A percentile compares a stretch with the other conserved stretches of the same genome.
These are phyloP conservation scores for Hystrix cristata DNA, from an alignment of 2,113 vertebrate genomes.

Conservation along the genomic window DNA sequence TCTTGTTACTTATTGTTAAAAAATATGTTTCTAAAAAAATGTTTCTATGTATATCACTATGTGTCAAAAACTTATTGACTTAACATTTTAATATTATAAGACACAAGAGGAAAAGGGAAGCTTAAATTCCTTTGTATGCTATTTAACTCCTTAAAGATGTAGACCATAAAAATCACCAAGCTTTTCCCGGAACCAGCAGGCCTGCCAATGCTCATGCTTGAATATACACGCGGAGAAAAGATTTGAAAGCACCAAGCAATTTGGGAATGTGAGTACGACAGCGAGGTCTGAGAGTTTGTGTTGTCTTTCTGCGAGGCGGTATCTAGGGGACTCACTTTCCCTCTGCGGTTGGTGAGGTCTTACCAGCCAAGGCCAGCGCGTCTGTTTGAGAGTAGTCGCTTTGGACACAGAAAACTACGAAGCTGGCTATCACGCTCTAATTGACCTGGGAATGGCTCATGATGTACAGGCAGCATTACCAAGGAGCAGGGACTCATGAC, in stretches of 20 bases:
- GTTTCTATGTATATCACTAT: neutral
- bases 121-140: neutral
- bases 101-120: neutral
- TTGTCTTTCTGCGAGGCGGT: neutral
- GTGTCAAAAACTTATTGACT: neutral
- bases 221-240: neutral
- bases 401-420: neutral
- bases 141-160: neutral
- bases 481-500: neutral
- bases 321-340: neutral
- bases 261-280: neutral
- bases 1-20: neutral
- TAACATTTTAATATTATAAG: constrained; percentile 31
- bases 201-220: neutral
- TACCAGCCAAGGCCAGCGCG: neutral
- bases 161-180: neutral
- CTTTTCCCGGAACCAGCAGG: neutral
- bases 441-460: neutral
- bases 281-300: neutral
- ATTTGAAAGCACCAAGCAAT: neutral
- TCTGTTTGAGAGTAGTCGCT: neutral
- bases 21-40: constrained; percentile 42
- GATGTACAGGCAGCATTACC: neutral
- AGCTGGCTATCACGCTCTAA: neutral
- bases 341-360: neutral